phyloP scores from a whole-genome alignment of 2,797 vertebrate species.

The Cossypha polioptera region DNA sequence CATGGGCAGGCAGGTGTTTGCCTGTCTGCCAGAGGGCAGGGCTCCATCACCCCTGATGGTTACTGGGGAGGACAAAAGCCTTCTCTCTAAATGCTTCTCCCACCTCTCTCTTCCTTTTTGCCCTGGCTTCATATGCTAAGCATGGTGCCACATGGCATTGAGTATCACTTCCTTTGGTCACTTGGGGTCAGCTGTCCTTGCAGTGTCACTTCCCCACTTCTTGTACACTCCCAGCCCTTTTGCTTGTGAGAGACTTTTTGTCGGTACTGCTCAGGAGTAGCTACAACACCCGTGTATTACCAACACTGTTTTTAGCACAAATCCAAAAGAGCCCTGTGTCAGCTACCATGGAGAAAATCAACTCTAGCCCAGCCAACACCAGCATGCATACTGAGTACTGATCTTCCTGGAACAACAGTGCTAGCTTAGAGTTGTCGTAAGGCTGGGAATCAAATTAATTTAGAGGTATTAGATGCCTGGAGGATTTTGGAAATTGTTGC shows the following conservation, averaged over 20 bases:
- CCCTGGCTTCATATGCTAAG: not conserved
- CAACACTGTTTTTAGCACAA: not conserved
- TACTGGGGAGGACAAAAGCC: not conserved
- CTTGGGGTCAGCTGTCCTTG: not conserved
- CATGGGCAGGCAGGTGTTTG: not conserved
- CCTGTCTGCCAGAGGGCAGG: not conserved
- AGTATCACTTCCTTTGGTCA: not conserved
- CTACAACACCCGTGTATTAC: rapidly evolving
- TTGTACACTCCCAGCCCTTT: not conserved
- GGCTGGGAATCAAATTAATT: not conserved
- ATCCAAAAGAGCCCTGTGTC: not conserved
- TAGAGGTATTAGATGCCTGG: not conserved
- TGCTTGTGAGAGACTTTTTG: not conserved
- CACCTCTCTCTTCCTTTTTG: not conserved
- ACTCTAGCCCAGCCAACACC: not conserved
- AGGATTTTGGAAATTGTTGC: not conserved
- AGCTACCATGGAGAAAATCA: not conserved
- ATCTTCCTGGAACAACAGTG: not conserved
- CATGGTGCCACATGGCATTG: not conserved
- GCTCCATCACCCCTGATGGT: rapidly evolving
- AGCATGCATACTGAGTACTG: not conserved
- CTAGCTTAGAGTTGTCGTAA: not conserved
- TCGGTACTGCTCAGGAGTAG: not conserved
- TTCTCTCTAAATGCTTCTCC: rapidly evolving
- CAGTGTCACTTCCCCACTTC: not conserved